Evolutionary conservation across 1,140 invertebrate genomes (phyloP).

Genomic region (Meloidogyne floridensis): DNA sequence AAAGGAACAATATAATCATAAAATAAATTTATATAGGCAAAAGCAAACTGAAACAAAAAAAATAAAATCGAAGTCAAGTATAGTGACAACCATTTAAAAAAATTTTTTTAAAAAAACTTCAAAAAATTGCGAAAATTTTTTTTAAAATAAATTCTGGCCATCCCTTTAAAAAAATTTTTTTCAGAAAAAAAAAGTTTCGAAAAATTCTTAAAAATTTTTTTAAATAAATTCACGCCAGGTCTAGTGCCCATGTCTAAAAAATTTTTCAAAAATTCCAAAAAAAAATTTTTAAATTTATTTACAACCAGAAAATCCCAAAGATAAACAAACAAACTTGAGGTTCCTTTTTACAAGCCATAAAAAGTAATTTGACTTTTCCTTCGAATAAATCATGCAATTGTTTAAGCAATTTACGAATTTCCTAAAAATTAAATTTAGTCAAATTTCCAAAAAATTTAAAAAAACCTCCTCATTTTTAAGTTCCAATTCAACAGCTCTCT

Average conservation of each 20-base stretch:
- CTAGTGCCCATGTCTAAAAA: background rate
- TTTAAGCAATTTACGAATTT: constrained; percentile 67
- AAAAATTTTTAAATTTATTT: constrained; percentile 1
- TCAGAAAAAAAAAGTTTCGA: too few species aligned
- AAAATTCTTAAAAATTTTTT: background rate
- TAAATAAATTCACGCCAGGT: background rate
- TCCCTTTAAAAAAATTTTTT: background rate
- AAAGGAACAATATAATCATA: constrained; percentile 63
- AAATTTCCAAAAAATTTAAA: background rate
- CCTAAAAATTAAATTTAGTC: constrained; percentile 69
- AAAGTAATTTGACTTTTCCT: constrained; percentile 36
- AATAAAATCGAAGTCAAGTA: background rate
- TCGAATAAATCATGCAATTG: constrained; percentile 38
- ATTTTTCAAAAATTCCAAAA: background rate
- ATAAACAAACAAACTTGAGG: constrained; percentile 38
- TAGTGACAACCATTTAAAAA: background rate
- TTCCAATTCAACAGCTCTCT: constrained; percentile 85
- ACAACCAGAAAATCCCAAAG: background rate
- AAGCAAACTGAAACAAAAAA: constrained; percentile 19
- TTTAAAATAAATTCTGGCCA: background rate
- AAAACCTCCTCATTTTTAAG: constrained; percentile 76
- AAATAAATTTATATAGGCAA: constrained; percentile 41
- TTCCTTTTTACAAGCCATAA: constrained; percentile 37
- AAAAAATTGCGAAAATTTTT: too few species aligned
- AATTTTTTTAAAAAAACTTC: too few species aligned